phyloP scores from a whole-genome alignment of 1,140 invertebrate species.

The Heliconius hermathena region DNA sequence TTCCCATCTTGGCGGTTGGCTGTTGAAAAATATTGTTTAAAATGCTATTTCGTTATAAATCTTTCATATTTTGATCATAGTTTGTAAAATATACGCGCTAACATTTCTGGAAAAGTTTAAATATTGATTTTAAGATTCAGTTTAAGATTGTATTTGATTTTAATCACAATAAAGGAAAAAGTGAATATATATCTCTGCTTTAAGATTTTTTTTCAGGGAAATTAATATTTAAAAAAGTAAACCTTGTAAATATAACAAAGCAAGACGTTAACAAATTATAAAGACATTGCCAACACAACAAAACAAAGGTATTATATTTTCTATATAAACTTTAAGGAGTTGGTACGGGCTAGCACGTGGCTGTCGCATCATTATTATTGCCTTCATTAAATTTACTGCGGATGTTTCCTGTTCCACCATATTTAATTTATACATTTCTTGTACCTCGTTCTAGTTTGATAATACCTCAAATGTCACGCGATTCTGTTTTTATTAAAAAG shows the following conservation, averaged over 20 bases:
- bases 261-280: not conserved
- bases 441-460: not conserved
- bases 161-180: too few relatives aligned
- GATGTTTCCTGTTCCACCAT: constrained; percentile 1
- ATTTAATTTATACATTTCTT: constrained; percentile 11
- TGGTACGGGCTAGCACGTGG: constrained; percentile 31
- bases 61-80: too few relatives aligned
- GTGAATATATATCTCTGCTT: too few relatives aligned
- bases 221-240: not conserved
- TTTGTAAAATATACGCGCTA: too few relatives aligned
- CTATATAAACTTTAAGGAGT: constrained; percentile 16
- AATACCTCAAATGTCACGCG: constrained; percentile 13
- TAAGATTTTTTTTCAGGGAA: too few relatives aligned
- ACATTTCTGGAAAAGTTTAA: too few relatives aligned
- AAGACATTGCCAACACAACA: not conserved
- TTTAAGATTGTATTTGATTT: too few relatives aligned
- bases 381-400: constrained; percentile 28
- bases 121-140: too few relatives aligned
- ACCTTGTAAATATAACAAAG: not conserved
- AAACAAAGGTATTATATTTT: not conserved
- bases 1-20: too few relatives aligned
- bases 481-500: not conserved
- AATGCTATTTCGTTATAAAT: too few relatives aligned
- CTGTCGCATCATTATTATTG: constrained; percentile 35
- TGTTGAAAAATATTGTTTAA: too few relatives aligned